phyloP scores from a whole-genome alignment of 2,888 invertebrate species.

The Gerris lacustris region DNA sequence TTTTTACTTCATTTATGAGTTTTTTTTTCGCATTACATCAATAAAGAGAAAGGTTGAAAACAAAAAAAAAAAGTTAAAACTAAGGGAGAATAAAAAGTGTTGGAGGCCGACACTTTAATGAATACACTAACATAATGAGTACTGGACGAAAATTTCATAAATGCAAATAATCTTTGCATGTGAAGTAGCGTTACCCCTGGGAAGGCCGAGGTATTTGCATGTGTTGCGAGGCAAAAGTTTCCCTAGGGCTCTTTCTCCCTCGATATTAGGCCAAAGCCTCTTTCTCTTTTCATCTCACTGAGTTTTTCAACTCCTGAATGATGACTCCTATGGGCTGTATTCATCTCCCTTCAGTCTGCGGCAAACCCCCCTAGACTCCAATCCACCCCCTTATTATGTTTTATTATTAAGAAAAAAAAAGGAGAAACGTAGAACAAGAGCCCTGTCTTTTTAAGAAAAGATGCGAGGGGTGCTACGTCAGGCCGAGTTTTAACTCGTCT shows the following conservation, averaged over 20 bases:
- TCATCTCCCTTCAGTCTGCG: not conserved
- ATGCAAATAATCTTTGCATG: not conserved
- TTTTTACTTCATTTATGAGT: too few species aligned
- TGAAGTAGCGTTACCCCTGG: not conserved
- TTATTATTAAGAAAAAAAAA: not conserved
- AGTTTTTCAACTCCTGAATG: not conserved
- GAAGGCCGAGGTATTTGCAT: not conserved
- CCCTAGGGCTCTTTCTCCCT: not conserved
- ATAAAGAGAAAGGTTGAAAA: too few species aligned
- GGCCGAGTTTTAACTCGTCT: not conserved
- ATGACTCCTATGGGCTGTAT: conserved; percentile 3
- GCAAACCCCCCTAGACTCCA: not conserved
- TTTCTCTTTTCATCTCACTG: not conserved
- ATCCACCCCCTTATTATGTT: not conserved
- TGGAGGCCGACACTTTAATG: not conserved
- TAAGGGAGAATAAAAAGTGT: too few species aligned
- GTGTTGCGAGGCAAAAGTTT: not conserved
- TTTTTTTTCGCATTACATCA: too few species aligned
- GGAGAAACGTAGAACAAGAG: not conserved
- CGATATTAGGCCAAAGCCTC: not conserved
- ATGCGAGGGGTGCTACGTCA: not conserved
- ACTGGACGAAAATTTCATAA: conserved; percentile 3
- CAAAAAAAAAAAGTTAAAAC: too few species aligned
- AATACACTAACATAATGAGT: not conserved
- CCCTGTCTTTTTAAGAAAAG: not conserved